Evolutionary conservation across 2,113 vertebrate genomes (phyloP).

Genomic region (Entelurus aequoreus): DNA sequence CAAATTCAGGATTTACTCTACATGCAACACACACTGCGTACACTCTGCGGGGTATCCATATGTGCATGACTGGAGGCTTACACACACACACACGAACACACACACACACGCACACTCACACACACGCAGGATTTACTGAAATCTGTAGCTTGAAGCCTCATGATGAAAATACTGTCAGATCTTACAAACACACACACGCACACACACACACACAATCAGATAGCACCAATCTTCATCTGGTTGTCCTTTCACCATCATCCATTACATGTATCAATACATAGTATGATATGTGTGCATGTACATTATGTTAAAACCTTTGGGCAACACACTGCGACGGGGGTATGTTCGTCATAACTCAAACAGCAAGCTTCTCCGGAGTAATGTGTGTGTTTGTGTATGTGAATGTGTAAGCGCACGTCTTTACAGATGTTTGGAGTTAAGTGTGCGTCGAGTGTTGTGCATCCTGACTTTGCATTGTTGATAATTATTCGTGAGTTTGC

Average conservation of each 20-base stretch:
- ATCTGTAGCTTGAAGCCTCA: slow-evolving; percentile 44
- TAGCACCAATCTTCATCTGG: slow-evolving; percentile 9
- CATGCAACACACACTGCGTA: slow-evolving; percentile 32
- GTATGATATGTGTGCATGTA: neutral
- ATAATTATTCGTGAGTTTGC: neutral
- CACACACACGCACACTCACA: slow-evolving; percentile 15
- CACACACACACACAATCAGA: neutral
- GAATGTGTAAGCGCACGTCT: neutral
- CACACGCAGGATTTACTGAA: slow-evolving; percentile 43
- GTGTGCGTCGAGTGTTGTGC: neutral
- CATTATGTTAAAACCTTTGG: neutral
- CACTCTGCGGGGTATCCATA: slow-evolving; percentile 12
- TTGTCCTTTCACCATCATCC: neutral
- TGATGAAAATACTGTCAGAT: slow-evolving; percentile 28
- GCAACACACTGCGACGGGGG: neutral
- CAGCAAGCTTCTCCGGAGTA: neutral
- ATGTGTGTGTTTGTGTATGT: neutral
- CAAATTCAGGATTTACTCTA: slow-evolving; percentile 48
- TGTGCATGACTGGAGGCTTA: slow-evolving; percentile 23
- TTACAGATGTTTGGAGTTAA: neutral
- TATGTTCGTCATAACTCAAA: neutral
- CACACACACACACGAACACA: slow-evolving; percentile 6
- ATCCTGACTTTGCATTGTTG: neutral
- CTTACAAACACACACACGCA: slow-evolving; percentile 6
- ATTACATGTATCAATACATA: neutral